phyloP scores from a whole-genome alignment of 1,140 invertebrate species.

The Pristionchus pacificus region DNA sequence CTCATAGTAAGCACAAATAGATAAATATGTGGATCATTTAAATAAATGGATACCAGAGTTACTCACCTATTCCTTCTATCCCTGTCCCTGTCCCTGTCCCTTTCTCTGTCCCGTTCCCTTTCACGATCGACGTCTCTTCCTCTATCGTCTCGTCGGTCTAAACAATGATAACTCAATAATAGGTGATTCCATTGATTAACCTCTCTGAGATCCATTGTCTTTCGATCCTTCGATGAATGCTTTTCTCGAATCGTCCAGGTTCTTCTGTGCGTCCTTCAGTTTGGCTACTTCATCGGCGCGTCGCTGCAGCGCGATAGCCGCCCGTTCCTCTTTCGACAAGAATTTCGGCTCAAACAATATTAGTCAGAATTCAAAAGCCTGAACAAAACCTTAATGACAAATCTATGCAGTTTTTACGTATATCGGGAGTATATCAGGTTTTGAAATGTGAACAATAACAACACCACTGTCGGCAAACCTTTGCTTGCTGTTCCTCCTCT shows the following conservation, averaged over 20 bases:
- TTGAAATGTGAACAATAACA: constrained; percentile 20
- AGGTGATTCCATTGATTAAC: too few species aligned
- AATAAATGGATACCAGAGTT: constrained; percentile 18
- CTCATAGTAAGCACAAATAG: too few species aligned
- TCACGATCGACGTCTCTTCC: constrained; percentile 38
- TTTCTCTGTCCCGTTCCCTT: constrained; percentile 47
- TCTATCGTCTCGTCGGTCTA: constrained; percentile 49
- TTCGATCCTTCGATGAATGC: constrained; percentile 65
- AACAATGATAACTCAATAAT: too few species aligned
- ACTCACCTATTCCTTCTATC: constrained; percentile 23
- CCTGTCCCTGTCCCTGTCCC: constrained; percentile 40
- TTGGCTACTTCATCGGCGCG: constrained; percentile 76
- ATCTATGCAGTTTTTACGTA: background rate
- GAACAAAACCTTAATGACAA: constrained; percentile 11
- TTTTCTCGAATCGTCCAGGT: constrained; percentile 68
- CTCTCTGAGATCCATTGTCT: constrained; percentile 67
- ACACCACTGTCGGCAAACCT: constrained; percentile 60
- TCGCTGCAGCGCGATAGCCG: constrained; percentile 78
- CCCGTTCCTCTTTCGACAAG: constrained; percentile 88
- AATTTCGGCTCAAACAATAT: constrained; percentile 74
- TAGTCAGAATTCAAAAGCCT: constrained; percentile 17
- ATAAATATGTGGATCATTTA: background rate
- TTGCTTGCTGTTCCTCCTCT: constrained; percentile 79
- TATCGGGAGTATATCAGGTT: background rate
- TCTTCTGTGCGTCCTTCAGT: constrained; percentile 68